Evolutionary conservation across 2,113 vertebrate species (phyloP).

Genomic region (Sialia sialis): DNA sequence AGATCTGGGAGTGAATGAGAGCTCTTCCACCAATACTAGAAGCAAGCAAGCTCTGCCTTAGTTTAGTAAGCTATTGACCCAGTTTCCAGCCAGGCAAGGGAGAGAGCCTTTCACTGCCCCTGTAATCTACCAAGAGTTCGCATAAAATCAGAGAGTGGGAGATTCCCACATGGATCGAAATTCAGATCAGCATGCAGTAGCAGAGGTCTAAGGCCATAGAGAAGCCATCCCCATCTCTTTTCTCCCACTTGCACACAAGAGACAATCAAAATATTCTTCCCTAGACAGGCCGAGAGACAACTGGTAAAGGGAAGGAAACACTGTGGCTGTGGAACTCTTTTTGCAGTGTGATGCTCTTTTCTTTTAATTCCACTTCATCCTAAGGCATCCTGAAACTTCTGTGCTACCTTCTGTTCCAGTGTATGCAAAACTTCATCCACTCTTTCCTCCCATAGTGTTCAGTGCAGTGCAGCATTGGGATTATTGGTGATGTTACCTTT

Average conservation of each 20-base stretch:
- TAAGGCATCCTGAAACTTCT: neutral
- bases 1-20: neutral
- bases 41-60: neutral
- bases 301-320: neutral
- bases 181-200: neutral
- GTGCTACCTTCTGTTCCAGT: neutral
- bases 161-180: neutral
- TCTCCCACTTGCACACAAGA: neutral
- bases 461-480: accelerated
- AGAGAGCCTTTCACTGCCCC: neutral
- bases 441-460: accelerated
- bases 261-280: neutral
- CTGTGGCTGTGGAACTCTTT: neutral
- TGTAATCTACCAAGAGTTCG: neutral
- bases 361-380: neutral
- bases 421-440: neutral
- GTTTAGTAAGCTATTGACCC: neutral
- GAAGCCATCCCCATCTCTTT: neutral
- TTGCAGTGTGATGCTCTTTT: neutral
- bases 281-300: neutral
- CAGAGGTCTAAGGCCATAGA: neutral
- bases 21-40: neutral
- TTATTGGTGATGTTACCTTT: neutral
- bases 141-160: neutral
- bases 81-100: neutral